Evolutionary conservation across 2,888 invertebrate genomes (phyloP).

Genomic region (Eurois occulta): DNA sequence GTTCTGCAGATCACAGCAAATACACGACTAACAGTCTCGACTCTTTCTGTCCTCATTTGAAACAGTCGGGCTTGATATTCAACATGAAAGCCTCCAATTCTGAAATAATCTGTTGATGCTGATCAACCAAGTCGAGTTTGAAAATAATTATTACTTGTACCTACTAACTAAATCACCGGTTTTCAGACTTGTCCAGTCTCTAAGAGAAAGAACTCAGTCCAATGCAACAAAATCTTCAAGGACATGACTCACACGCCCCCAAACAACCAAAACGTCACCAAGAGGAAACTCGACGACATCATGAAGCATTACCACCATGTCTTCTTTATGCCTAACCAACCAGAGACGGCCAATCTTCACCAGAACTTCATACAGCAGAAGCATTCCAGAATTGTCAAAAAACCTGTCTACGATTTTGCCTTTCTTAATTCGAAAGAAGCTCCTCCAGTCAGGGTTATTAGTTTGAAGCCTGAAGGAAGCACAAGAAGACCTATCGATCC

Average conservation of each 20-base stretch:
- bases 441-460: constrained; percentile 76
- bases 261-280: constrained; percentile 61
- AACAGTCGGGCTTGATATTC: not conserved
- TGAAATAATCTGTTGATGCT: not conserved
- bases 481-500: constrained; percentile 61
- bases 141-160: not conserved
- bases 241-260: constrained; percentile 73
- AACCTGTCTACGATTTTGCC: constrained; percentile 75
- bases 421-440: constrained; percentile 71
- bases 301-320: constrained; percentile 74
- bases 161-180: not conserved
- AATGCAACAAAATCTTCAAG: constrained; percentile 77
- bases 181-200: constrained; percentile 82
- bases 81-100: not conserved
- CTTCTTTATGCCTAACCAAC: constrained; percentile 68
- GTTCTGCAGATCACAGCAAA: not conserved
- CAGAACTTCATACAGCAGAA: constrained; percentile 33
- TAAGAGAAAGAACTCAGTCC: constrained; percentile 72
- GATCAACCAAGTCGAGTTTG: not conserved
- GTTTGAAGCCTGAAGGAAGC: constrained; percentile 70
- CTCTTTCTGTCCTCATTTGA: not conserved
- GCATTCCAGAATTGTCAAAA: constrained; percentile 57
- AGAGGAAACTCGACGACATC: constrained; percentile 67
- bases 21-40: not conserved
- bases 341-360: constrained; percentile 18